Evolutionary conservation across 2,797 vertebrate species (phyloP).

Genomic region (Coracias cyanogaster): DNA sequence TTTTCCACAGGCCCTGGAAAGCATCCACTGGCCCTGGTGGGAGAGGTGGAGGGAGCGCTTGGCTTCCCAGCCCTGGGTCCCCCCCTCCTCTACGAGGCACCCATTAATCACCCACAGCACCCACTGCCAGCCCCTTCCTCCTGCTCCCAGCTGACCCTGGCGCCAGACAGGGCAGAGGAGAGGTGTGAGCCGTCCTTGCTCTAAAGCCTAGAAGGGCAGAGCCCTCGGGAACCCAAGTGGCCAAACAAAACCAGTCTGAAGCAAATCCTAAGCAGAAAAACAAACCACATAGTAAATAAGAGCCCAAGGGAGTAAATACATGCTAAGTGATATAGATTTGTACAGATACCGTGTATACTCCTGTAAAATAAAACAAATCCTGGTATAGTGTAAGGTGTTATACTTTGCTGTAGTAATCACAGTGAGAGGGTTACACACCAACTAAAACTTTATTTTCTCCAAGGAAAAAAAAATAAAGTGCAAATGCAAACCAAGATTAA

Average conservation of each 20-base stretch:
- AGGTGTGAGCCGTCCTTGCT: background rate
- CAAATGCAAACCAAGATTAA: background rate
- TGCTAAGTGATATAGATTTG: background rate
- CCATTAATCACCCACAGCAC: background rate
- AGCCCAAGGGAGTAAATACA: fast-evolving
- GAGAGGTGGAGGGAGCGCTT: background rate
- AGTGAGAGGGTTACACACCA: background rate
- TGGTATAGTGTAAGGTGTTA: background rate
- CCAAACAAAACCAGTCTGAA: background rate
- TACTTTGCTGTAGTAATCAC: background rate
- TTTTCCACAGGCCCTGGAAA: background rate
- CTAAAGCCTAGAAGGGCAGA: background rate
- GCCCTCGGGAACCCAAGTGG: fast-evolving
- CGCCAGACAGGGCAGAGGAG: background rate
- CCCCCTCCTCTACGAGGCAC: background rate
- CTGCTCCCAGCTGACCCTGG: fast-evolving
- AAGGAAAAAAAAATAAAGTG: background rate
- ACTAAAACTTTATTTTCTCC: background rate
- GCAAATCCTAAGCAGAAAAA: background rate
- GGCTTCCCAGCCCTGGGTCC: fast-evolving
- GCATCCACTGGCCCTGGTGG: fast-evolving
- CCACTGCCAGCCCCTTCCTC: background rate
- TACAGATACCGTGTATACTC: background rate
- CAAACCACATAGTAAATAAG: background rate
- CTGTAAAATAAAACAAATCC: background rate